A percentile compares a stretch with the other conserved stretches of the same genome.
These are phyloP conservation scores for Glandiceps talaboti DNA, from an alignment of 53 echinoderm and acorn worm species.

Conservation along the genomic window DNA sequence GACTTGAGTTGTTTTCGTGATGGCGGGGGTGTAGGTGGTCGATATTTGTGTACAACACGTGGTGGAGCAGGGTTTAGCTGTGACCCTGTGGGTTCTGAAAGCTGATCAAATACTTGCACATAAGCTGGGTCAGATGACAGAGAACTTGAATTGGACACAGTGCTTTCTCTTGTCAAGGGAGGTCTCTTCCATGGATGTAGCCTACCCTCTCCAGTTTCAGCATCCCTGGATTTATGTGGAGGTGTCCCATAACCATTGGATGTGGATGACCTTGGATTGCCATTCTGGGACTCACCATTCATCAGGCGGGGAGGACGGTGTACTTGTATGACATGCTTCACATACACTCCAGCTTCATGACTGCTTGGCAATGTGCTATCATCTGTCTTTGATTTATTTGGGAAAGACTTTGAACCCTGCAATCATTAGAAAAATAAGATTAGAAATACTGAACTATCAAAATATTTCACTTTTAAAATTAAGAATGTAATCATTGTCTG, in stretches of 20 bases:
- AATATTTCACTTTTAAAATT: no score
- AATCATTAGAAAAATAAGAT: no score
- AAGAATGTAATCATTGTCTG: no score
- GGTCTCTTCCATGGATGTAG: no score
- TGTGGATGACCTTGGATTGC: not conserved
- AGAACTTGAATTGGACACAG: not conserved
- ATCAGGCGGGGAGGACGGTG: not conserved
- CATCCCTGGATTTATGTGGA: not conserved
- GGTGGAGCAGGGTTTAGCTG: not conserved
- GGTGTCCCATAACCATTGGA: not conserved
- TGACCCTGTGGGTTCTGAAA: not conserved
- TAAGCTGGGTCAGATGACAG: not conserved
- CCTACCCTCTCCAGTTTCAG: not conserved
- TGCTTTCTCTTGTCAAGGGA: not conserved
- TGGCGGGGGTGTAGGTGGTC: not conserved
- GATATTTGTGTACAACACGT: not conserved
- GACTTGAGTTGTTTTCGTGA: not conserved
- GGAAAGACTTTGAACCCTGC: not conserved
- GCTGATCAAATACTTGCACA: not conserved
- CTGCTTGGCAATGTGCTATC: not conserved
- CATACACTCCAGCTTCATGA: not conserved
- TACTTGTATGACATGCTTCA: not conserved
- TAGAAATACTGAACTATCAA: no score
- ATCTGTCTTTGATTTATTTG: not conserved
- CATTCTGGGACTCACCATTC: not conserved